Base-by-base conservation (phyloP, 2,888 invertebrate genomes). In the Gymnocheta viridis region DNA sequence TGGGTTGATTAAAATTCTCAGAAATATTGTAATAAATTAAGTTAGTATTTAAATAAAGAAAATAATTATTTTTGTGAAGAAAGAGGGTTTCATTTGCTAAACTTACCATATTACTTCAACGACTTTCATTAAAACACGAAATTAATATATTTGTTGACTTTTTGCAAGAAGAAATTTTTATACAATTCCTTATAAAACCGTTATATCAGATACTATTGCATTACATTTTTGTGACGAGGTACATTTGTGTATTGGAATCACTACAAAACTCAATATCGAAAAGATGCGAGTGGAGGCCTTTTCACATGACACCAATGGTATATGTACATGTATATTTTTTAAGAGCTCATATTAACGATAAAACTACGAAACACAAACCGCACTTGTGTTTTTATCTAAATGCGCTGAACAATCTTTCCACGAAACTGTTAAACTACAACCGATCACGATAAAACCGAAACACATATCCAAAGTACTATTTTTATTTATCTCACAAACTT, bases 31-130 rank as follows among this genome's bases (percentile, higher is more conserved):
- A 47, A 44, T 41, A 19, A 67, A 32, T 44, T 51, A 60, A 47
- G 47, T 77, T 44, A 32, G 32, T 7, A 60, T 19, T 41, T 29
- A 38, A 74, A 74, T 29, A 64, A 60, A 72, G 0, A 66, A 67
- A 32, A 56, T 19, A 54, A 62, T 7, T 0, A 35, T 56, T 14
- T 70, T 56, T 29, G n/a, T n/a, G n/a, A n/a, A n/a, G n/a, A n/a
- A 29, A 32, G 14, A 66, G 10, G 17, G 0, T 29, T 17, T 64
- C 4, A 7, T 29, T 17, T 41, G 2, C 2, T 7, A 4, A 14
- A 49, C 60, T 58, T 49, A 49, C 73, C 35, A 22, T 72, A 7
- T 6, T 32, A 32, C 10, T 22, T 4, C 38, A 22, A 24, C 19
- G 7, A 9, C n/a, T 62, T 41, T 35, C 12, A 5, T 22, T 3